Evolutionary conservation across 2,888 invertebrate genomes (phyloP), one percentile per base, ranked within the genome.

Genomic region (Leptothorax acervorum): DNA sequence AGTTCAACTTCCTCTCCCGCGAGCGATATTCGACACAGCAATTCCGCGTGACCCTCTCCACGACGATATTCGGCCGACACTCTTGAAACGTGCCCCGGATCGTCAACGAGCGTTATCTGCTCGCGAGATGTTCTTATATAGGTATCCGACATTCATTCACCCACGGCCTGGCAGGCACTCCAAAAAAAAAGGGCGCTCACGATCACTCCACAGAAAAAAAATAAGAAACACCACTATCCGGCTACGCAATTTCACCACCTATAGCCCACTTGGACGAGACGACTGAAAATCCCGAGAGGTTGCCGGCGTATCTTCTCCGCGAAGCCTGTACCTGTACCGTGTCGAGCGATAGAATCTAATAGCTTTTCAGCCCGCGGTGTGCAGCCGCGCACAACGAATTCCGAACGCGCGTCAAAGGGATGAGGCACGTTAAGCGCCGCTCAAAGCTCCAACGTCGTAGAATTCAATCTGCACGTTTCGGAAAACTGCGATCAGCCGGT

Each of bases 1-100:
- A 92, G 88, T 92, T 92, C 88, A 89, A 90, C 87, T 88, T 87
- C 87, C 88, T 85, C 88, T 85, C 84, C 88, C 86, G 88, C 88
- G 87, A 89, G 85, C 85, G 87, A 87, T 90, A 84, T 86, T 88
- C 85, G 74, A 81, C 87, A 85, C 86, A 83, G 74, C 82, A 84
- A 82, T 89, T 87, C 76, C 63, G 60, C 68, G 85, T 81, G 60
- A 79, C 68, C 39, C 82, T 42, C 28, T 53, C 51, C 35, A 4
- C 62, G 81, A 42, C 71, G 28, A 74, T 62, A 23, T 18, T 65
- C 28, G n/a, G 6, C 48, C 39, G 51, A 66, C 51, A 15, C 76
- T n/a, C 68, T 55, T 42, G 18, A 48, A 66, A 65, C 35, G 75
- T 65, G 65, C 23, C 65, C 18, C 35, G 75, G 35, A 74, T 74